A percentile compares a stretch with the other conserved stretches of the same genome.
Conservation (phyloP, 2,888 invertebrate genomes). For the Epinotia brunnichana region DNA sequence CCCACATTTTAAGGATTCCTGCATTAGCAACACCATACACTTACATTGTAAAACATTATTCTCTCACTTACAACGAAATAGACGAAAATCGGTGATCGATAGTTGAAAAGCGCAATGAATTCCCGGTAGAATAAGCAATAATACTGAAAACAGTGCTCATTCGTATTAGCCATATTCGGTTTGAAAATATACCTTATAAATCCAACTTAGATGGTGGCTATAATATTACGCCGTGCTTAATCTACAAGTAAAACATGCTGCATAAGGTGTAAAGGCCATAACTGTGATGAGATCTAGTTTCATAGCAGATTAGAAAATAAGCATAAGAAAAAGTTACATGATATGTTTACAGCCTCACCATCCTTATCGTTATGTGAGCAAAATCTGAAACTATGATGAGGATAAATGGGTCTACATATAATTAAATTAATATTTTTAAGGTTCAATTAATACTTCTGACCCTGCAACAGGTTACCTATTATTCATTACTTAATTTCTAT, state of each 20-base stretch:
- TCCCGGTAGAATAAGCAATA: too few relatives aligned
- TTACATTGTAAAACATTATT: too few relatives aligned
- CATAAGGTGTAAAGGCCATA: neutral
- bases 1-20: neutral
- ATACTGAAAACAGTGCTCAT: too few relatives aligned
- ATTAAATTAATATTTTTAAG: too few relatives aligned
- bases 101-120: too few relatives aligned
- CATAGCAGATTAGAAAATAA: neutral
- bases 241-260: neutral
- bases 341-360: slow-evolving; percentile 26
- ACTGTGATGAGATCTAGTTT: neutral
- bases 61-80: too few relatives aligned
- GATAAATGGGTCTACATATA: neutral
- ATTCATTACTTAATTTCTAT: neutral
- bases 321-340: slow-evolving; percentile 2
- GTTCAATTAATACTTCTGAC: neutral
- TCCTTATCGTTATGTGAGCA: slow-evolving; percentile 27
- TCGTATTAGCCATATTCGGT: too few relatives aligned
- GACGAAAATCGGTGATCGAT: too few relatives aligned
- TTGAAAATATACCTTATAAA: too few relatives aligned
- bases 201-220: neutral
- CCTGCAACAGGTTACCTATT: neutral
- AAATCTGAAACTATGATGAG: neutral
- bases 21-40: neutral
- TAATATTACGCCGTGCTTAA: neutral